Evolutionary conservation across 2,113 vertebrate genomes (phyloP).

Genomic region (Ochotona princeps): DNA sequence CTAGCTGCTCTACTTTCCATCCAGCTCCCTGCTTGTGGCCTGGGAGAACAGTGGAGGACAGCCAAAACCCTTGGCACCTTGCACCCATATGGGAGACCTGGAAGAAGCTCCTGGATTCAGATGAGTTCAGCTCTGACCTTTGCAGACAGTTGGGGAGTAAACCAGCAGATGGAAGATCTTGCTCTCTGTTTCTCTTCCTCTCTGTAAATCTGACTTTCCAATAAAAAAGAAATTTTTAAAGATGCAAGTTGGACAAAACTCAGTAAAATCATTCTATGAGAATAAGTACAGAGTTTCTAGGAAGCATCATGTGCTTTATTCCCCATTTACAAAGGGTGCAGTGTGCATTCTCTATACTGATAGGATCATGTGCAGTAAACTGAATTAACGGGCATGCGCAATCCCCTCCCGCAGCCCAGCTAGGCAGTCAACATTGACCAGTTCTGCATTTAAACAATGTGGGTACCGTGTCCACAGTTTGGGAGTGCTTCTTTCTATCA

Average conservation of each 20-base stretch:
- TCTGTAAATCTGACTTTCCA: no score
- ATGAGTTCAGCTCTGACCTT: no score
- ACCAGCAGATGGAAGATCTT: no score
- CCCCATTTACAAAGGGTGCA: not conserved
- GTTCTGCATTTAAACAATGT: not conserved
- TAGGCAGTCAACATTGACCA: not conserved
- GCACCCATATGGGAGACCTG: no score
- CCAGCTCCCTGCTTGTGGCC: no score
- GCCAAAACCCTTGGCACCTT: no score
- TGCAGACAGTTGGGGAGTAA: no score
- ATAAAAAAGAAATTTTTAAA: not conserved
- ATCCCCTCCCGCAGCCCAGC: no score
- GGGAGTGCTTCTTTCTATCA: not conserved
- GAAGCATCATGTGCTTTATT: not conserved
- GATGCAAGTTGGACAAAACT: not conserved
- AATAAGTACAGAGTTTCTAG: conserved; percentile 3
- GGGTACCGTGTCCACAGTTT: not conserved
- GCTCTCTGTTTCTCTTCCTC: no score
- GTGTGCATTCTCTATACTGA: not conserved
- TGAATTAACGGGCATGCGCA: not conserved
- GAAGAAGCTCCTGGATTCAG: no score
- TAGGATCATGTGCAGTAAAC: not conserved
- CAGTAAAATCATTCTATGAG: not conserved
- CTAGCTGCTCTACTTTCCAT: no score
- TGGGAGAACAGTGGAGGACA: no score